phyloP scores from a whole-genome alignment of 2,888 invertebrate genomes.

The Andricus curvator region DNA sequence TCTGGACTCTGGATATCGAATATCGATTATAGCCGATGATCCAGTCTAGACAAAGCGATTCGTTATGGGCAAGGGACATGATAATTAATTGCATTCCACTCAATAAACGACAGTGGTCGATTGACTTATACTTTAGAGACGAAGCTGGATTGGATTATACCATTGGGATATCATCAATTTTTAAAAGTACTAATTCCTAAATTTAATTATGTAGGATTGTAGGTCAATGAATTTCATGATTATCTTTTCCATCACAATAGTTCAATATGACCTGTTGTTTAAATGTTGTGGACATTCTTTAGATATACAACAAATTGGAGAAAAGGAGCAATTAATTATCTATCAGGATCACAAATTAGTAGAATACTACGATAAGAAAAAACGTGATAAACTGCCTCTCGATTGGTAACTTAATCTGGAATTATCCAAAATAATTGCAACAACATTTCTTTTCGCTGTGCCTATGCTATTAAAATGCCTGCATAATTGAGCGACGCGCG shows the following conservation, averaged over 20 bases:
- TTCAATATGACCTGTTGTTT: too few relatives aligned
- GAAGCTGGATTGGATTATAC: not conserved
- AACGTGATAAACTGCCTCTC: not conserved
- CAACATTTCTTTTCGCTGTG: slow-evolving; percentile 40
- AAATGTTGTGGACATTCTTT: too few relatives aligned
- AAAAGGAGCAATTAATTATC: too few relatives aligned
- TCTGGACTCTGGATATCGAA: slow-evolving; percentile 24
- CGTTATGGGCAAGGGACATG: not conserved
- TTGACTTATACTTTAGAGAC: not conserved
- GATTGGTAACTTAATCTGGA: slow-evolving; percentile 35
- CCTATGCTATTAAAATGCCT: slow-evolving; percentile 45
- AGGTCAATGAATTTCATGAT: too few relatives aligned
- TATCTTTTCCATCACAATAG: too few relatives aligned
- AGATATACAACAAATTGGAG: too few relatives aligned
- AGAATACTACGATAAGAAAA: not conserved
- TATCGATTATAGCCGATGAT: slow-evolving; percentile 28
- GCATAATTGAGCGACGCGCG: slow-evolving; percentile 37
- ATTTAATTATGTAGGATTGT: too few relatives aligned
- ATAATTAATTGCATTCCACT: slow-evolving; percentile 19
- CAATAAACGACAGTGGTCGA: slow-evolving; percentile 16
- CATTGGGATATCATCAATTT: not conserved
- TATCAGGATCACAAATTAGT: not conserved
- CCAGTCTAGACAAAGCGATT: slow-evolving; percentile 22
- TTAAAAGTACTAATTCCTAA: too few relatives aligned
- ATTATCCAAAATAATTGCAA: slow-evolving; percentile 42